Base-by-base conservation (phyloP, 1,140 invertebrate species). In the Ylistrum balloti region DNA sequence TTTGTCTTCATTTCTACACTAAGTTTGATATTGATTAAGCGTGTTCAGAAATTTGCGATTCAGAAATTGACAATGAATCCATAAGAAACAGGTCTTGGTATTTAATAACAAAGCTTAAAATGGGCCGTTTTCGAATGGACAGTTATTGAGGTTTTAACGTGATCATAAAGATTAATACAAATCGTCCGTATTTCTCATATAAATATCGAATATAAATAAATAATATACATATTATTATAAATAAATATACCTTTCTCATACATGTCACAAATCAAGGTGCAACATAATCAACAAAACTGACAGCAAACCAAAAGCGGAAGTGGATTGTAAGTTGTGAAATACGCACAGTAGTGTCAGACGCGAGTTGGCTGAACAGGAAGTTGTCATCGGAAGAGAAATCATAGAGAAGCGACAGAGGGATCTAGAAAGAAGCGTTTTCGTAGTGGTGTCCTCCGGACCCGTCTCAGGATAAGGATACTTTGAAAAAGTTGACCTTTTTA, bases 351-450 rank as follows among this genome's bases (percentile, higher is more conserved):
- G 56, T 74, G 22, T 74, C 11, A 74, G 56, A 74, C 56, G 56
- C 56, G 56, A 74, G 56, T 28, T 28, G 28, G 56, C 17, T 28
- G n/a, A 74, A 74, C 56, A 74, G 56, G 56, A 74, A 74, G 56
- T 74, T 74, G 56, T 74, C 56, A 74, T 74, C 56, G 56, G n/a
- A 74, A 28, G 56, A 74, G 56, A 74, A 74, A n/a, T 28, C 56
- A 17, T 5, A 74, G 56, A 74, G 22, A 74, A n/a, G 17, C 10
- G 20, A 45, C 41, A 45, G 56, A 28, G 56, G 56, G n/a, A 3
- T 28, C 9, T 3, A 74, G n/a, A 74, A 28, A 74, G 13, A 74
- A n/a, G n/a, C 1, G 45, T 74, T 3, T 56, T 15, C 15, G 7
- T 56, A 7, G 56, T 28, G 56, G 22, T 74, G 56, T n/a, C n/a